Conservation (phyloP, 2,797 vertebrate genomes). For the Sebastes ruberrimus region DNA sequence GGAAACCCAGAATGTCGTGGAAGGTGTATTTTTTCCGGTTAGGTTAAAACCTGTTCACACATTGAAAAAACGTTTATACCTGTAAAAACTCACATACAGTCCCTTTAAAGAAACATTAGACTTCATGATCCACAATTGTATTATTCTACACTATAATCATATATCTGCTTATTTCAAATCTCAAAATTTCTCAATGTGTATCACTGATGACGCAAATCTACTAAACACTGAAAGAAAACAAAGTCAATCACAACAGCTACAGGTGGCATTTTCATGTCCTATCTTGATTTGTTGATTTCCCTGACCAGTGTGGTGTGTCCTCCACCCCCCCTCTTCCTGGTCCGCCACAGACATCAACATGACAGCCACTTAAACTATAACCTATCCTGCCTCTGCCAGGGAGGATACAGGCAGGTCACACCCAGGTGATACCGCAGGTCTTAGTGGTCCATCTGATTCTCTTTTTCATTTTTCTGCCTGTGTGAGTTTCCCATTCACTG, state of each 20-base stretch:
- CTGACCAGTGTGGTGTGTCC: neutral
- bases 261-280: constrained; percentile 15
- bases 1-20: too few relatives aligned
- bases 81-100: too few relatives aligned
- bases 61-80: too few relatives aligned
- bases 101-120: too few relatives aligned
- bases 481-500: constrained; percentile 68
- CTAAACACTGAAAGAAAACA: neutral
- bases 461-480: constrained; percentile 70
- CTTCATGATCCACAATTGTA: neutral
- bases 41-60: too few relatives aligned
- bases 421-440: constrained; percentile 53
- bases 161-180: neutral
- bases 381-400: constrained; percentile 37
- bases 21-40: accelerated
- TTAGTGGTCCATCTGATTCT: constrained; percentile 50
- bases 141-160: neutral
- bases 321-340: neutral
- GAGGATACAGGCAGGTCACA: constrained; percentile 49
- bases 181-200: neutral
- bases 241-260: neutral
- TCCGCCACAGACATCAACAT: constrained; percentile 41
- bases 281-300: constrained; percentile 15
- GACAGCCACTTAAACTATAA: constrained; percentile 69
- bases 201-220: neutral